Conservation (phyloP, 2,113 vertebrate genomes). For the Microcebus tavaratra region DNA sequence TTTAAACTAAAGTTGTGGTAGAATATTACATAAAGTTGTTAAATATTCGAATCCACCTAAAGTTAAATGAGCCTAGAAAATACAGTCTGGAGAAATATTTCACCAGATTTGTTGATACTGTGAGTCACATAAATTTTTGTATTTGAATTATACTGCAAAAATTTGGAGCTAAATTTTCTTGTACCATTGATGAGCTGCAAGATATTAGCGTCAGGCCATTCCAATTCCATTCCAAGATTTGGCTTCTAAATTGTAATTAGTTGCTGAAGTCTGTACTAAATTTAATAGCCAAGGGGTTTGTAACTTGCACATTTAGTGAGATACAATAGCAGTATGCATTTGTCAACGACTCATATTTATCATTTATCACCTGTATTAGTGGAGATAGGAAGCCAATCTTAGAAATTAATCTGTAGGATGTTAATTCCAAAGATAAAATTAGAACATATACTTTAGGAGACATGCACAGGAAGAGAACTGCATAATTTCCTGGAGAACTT, state of each 20-base stretch:
- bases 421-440: conserved; percentile 22
- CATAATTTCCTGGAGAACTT: not conserved
- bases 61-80: conserved; percentile 4
- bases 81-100: not conserved
- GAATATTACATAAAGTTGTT: not conserved
- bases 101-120: not conserved
- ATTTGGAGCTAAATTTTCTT: not conserved
- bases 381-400: not conserved
- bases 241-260: not conserved
- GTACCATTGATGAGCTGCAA: not conserved
- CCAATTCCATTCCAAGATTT: not conserved
- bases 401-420: not conserved
- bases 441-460: not conserved
- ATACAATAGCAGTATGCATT: not conserved
- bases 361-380: not conserved
- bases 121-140: not conserved
- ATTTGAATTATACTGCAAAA: not conserved
- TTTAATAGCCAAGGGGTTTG: not conserved
- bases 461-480: not conserved
- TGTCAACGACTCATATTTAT: conserved; percentile 19
- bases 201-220: not conserved
- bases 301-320: not conserved
- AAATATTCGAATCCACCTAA: not conserved
- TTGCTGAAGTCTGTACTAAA: not conserved
- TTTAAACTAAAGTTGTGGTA: not conserved